Evolutionary conservation across 2,113 vertebrate species (phyloP).

Genomic region (Loxodonta africana): DNA sequence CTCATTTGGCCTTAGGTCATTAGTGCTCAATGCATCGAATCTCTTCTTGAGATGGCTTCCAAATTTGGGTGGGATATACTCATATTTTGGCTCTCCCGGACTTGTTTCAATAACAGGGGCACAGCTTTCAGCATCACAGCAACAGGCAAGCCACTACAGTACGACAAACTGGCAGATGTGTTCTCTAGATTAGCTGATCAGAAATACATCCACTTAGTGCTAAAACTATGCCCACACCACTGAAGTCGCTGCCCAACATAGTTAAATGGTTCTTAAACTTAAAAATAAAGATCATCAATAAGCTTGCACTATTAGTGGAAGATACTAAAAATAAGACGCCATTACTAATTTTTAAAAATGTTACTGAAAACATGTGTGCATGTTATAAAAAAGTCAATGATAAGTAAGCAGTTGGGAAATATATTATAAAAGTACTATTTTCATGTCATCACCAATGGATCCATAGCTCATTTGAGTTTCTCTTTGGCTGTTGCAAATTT

Average conservation of each 20-base stretch:
- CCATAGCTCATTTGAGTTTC: neutral
- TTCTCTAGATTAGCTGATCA: neutral
- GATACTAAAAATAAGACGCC: neutral
- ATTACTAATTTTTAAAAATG: constrained; percentile 35
- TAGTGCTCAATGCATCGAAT: no score
- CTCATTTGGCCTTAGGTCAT: no score
- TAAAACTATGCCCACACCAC: neutral
- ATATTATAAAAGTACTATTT: constrained; percentile 15
- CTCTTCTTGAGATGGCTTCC: no score
- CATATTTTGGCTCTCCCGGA: no score
- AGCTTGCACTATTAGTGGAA: neutral
- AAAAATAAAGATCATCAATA: constrained; percentile 31
- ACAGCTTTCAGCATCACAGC: no score
- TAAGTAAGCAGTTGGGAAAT: constrained; percentile 7
- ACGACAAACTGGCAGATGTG: no score
- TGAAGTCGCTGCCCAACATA: neutral
- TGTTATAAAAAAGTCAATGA: neutral
- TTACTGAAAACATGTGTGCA: neutral
- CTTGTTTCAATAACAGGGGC: no score
- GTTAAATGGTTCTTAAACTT: neutral
- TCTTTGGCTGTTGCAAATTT: constrained; percentile 24
- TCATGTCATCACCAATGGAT: constrained; percentile 40
- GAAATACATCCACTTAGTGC: neutral
- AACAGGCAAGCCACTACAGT: no score
- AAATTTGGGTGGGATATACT: no score